Base-by-base conservation (phyloP, 2,797 vertebrate genomes). In the Taeniopygia guttata region DNA sequence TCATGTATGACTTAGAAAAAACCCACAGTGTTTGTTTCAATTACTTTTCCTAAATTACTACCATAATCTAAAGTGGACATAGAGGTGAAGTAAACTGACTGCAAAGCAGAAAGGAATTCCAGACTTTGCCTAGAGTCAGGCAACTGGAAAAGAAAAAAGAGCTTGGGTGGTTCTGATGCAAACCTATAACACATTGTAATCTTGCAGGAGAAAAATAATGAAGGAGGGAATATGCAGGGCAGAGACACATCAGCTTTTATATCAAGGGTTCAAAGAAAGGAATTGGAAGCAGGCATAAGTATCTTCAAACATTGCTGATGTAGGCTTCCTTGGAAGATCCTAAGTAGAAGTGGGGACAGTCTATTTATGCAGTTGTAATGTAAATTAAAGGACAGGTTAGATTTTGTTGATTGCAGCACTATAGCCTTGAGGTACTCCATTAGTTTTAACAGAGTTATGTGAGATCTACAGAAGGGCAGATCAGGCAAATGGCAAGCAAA, bases 21-120 rank as follows among this genome's bases (percentile, higher is more conserved):
- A 16, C 3, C 0, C 13, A 56, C 17, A 45, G 1, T 12, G 40
- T 8, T 42, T 67, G 29, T 48, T 15, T 1, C 9, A 7, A 69
- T 75, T 87, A 22, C 22, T 59, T 82, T 54, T 81, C 46, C n/a
- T 66, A 38, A 88, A 79, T 76, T n/a, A 54, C 30, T 60, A 11
- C 34, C 38, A 34, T n/a, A 82, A 79, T 7, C 19, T 30, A 66
- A 38, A 49, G 62, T 9, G 4, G 27, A 69, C 25, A 21, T 0
- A 62, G 19, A 75, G 11, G 25, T 51, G 32, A 36, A 76, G 7
- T 10, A 66, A 91, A 69, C 36, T n/a, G n/a, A 42, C 17, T 55
- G 66, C 34, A 81, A 89, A 90, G 49, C 9, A 80, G 43, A 70
- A 73, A 29, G 32, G 32, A 43, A 34, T 42, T 48, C 11, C 58